These are phyloP conservation scores for Xiphophorus birchmanni DNA, from an alignment of 2,797 vertebrate genomes.

Conservation along the genomic window DNA sequence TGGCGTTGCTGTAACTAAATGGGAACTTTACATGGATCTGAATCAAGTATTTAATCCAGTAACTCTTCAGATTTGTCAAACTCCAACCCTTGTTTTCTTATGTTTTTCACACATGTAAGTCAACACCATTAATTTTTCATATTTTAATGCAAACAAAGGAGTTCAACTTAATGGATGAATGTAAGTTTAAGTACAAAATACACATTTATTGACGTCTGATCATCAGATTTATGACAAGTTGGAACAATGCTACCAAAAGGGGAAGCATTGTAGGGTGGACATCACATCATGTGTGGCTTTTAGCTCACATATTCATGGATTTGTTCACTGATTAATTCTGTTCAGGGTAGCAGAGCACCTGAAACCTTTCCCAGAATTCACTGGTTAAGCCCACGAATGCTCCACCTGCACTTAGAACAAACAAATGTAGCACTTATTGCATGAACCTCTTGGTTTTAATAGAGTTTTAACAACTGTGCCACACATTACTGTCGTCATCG, in stretches of 20 bases:
- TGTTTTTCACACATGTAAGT: too few relatives aligned
- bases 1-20: background rate
- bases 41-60: background rate
- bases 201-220: background rate
- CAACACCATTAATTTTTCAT: background rate
- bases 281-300: background rate
- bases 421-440: background rate
- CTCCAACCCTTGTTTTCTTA: too few relatives aligned
- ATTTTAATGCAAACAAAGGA: background rate
- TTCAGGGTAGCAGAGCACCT: background rate
- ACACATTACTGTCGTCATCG: background rate
- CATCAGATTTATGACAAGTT: background rate
- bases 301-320: background rate
- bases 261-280: background rate
- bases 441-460: background rate
- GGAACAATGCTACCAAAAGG: background rate
- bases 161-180: background rate
- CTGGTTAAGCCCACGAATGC: background rate
- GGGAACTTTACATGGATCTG: background rate
- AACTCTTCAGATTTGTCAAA: too few relatives aligned
- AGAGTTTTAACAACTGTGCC: background rate
- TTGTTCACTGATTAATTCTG: slow-evolving; percentile 1
- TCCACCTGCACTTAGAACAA: background rate
- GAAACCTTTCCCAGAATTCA: background rate
- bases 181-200: background rate